phyloP scores from a whole-genome alignment of 2,888 invertebrate genomes.

The Orgyia antiqua region DNA sequence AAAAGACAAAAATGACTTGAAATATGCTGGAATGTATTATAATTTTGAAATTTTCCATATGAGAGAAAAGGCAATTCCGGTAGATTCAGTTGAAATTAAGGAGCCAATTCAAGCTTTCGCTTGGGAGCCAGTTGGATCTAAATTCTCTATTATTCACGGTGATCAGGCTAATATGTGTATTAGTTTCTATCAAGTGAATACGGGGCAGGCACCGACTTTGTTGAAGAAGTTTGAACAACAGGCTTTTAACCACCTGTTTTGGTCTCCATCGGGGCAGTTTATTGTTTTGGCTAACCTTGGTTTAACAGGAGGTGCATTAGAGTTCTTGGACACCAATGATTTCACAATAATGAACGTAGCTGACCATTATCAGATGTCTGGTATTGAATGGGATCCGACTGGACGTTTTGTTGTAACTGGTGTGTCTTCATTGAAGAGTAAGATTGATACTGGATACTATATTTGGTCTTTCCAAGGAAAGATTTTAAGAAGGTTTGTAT shows the following conservation, averaged over 20 bases:
- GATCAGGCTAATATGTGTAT: conserved; percentile 90
- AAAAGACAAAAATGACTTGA: conserved; percentile 94
- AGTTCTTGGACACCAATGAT: conserved; percentile 97
- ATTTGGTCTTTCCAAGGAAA: conserved; percentile 98
- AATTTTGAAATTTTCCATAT: conserved; percentile 99
- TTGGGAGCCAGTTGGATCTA: conserved; percentile 98
- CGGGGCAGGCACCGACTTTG: conserved; percentile 91
- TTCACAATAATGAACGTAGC: conserved; percentile 96
- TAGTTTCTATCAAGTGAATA: conserved; percentile 93
- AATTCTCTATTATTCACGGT: conserved; percentile 98
- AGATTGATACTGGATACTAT: conserved; percentile 95
- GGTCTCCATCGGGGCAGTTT: conserved; percentile 97
- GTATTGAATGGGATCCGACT: conserved; percentile 99
- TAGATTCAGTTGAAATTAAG: conserved; percentile 97
- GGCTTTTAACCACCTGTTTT: conserved; percentile 94
- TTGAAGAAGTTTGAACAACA: conserved; percentile 94
- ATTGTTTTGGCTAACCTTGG: conserved; percentile 94
- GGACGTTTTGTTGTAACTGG: conserved; percentile 97
- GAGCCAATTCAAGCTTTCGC: conserved; percentile 95
- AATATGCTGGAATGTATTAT: conserved; percentile 97
- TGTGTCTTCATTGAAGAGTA: conserved; percentile 96
- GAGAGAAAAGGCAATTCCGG: conserved; percentile 97
- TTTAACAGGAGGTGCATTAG: conserved; percentile 90
- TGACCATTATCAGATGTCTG: conserved; percentile 96
- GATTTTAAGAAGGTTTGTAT: conserved; percentile 72